Base-by-base conservation (phyloP, 2,888 invertebrate genomes). In the Tetropium fuscum region DNA sequence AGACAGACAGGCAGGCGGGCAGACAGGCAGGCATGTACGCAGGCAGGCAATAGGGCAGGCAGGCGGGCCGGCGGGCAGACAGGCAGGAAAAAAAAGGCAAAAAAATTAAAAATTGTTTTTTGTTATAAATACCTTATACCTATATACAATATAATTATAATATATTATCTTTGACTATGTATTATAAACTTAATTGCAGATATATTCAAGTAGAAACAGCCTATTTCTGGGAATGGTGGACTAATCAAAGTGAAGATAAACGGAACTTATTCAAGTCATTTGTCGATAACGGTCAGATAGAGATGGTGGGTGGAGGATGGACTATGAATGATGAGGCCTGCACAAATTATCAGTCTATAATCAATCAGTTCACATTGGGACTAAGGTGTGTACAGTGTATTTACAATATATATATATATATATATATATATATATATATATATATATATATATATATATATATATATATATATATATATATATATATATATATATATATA, bases 151-250 rank as follows among this genome's bases (percentile, higher is more conserved):
- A 34, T 34, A 7, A 11, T 32, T 32, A 32, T 11, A 11, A 32
- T 32, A 2, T n/a, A 8, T 2, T 1, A 27, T n/a, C 10, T 10
- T n/a, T 4, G 8, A 27, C 10, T 6, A n/a, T 2, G n/a, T 27
- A n/a, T 27, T n/a, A n/a, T 27, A 4, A 27, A 27, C 10, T n/a
- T 27, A 45, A 30, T 64, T 71, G 19, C 58, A 89, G 90, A 72
- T 93, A 92, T 78, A 91, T 92, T 25, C 91, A 92, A 77, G 92
- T 93, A 1, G 93, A 94, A 76, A 89, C 91, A 0, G 90, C 90
- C 0, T 94, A 88, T 77, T 89, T 94, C 78, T 89, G 88, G 85
- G 86, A 90, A 71, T 94, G 93, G 93, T 94, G 92, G 92, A 83
- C 84, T 57, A 85, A 88, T 58, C 90, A 90, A 75, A 78, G 83